phyloP scores from a whole-genome alignment of 2,797 vertebrate genomes.

The Orestias chungarensis region DNA sequence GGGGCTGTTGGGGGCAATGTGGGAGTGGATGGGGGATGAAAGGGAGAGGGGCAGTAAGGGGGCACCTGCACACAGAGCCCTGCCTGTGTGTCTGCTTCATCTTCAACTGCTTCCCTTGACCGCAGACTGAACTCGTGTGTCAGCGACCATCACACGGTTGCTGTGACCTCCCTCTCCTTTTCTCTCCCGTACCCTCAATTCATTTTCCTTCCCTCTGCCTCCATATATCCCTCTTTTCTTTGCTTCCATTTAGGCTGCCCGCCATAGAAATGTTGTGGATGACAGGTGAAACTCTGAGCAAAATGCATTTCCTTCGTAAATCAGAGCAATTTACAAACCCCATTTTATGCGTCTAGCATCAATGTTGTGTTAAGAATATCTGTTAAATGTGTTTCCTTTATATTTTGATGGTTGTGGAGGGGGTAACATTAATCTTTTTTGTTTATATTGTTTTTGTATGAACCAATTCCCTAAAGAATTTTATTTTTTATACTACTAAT shows the following conservation, averaged over 20 bases:
- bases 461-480: neutral
- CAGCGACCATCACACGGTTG: slow-evolving; percentile 81
- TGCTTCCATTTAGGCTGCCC: slow-evolving; percentile 60
- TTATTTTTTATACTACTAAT: too few relatives aligned
- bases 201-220: slow-evolving; percentile 64
- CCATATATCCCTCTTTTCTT: slow-evolving; percentile 65
- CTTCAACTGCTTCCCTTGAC: slow-evolving; percentile 89
- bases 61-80: slow-evolving; percentile 92
- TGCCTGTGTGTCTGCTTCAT: slow-evolving; percentile 88
- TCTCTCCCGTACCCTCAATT: slow-evolving; percentile 58
- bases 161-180: slow-evolving; percentile 73
- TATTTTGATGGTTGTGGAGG: neutral
- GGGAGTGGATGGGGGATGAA: slow-evolving; percentile 94
- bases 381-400: too few relatives aligned
- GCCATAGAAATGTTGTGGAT: slow-evolving; percentile 63
- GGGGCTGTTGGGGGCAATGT: slow-evolving; percentile 87
- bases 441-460: neutral
- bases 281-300: slow-evolving; percentile 69
- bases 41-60: slow-evolving; percentile 84
- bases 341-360: neutral
- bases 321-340: slow-evolving; percentile 29
- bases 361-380: neutral
- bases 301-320: slow-evolving; percentile 50
- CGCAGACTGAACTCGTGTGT: slow-evolving; percentile 82
- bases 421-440: neutral